Evolutionary conservation across 2,113 vertebrate genomes (phyloP).

Genomic region (Seriola quinqueradiata): DNA sequence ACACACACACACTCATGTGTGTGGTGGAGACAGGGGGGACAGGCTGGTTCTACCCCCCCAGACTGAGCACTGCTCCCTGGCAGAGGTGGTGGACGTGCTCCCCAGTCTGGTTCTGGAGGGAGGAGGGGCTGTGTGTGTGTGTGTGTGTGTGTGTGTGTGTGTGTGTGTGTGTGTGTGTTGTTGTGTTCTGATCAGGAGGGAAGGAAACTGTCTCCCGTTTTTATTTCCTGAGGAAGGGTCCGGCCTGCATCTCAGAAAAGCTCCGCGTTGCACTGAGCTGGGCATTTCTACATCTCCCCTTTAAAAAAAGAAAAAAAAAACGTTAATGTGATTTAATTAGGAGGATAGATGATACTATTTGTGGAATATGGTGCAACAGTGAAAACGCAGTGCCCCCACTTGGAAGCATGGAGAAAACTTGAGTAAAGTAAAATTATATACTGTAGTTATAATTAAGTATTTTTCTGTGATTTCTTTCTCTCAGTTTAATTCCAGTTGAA

Average conservation of each 20-base stretch:
- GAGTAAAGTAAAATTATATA: neutral
- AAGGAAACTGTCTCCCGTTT: conserved; percentile 95
- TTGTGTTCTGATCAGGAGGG: conserved; percentile 87
- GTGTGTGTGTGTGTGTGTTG: conserved; percentile 55
- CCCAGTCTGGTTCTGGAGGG: conserved; percentile 51
- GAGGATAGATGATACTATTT: conserved; percentile 37
- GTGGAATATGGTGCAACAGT: neutral
- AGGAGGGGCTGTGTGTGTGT: conserved; percentile 21
- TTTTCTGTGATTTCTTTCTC: neutral
- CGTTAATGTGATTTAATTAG: conserved; percentile 9
- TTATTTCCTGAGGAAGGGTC: conserved; percentile 91
- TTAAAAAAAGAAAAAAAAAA: conserved; percentile 68
- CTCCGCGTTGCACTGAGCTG: conserved; percentile 66
- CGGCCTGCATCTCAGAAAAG: conserved; percentile 82
- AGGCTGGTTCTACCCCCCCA: conserved; percentile 12
- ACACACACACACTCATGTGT: conserved; percentile 5
- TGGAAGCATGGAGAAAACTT: conserved; percentile 13
- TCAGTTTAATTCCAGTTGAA: neutral
- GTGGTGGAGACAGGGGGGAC: conserved; percentile 29
- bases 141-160: neutral
- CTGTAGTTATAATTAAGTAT: neutral
- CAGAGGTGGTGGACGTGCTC: conserved; percentile 42
- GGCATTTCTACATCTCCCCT: conserved; percentile 83
- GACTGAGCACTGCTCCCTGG: conserved; percentile 10
- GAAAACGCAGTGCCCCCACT: conserved; percentile 49